Evolutionary conservation across 2,113 vertebrate species (phyloP), one percentile per base, ranked within the genome.

Genomic region (Oophaga pumilio): DNA sequence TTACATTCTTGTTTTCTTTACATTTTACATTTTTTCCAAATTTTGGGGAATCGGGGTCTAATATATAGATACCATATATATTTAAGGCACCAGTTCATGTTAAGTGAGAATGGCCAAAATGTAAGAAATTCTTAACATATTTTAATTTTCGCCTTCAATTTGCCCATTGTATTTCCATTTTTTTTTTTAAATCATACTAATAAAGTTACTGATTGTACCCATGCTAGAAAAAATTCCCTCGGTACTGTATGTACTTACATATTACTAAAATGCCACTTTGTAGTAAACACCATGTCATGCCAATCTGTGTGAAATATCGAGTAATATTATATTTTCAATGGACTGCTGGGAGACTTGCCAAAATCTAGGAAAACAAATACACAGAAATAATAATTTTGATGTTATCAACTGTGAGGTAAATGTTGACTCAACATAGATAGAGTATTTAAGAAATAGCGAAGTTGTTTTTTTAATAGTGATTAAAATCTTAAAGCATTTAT

Each of bases 331-430:
- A 64, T 86, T 76, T 9, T 90, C 59, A 71, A 0, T 0, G 1
- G 89, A 0, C 17, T 89, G 85, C 85, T 89, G 82, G 68, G 77
- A 88, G 60, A 88, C 8, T 6, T 8, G 17, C 24, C 84, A 81
- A 88, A 77, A 59, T 11, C 43, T 43, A 80, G 53, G 59, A 85
- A 59, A 64, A 71, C 33, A 89, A 85, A 88, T 59, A 84, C 76
- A 71, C 12, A 49, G 79, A 81, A 12, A 56, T 17, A 17, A 22
- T 20, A 78, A 76, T 50, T n/a, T 17, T 26, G 74, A 76, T 49
- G 74, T 1, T 43, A 33, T 68, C 3, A 0, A 1, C 1, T 6
- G 8, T 9, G n/a, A 87, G 57, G 69, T 86, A 87, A 89, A 52
- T 57, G 13, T 84, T 17, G 26, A 71, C 26, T 81, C 68, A 85